A percentile compares a stretch with the other conserved stretches of the same genome.
Conservation (phyloP, 2,113 vertebrate species). For the Promerops cafer region DNA sequence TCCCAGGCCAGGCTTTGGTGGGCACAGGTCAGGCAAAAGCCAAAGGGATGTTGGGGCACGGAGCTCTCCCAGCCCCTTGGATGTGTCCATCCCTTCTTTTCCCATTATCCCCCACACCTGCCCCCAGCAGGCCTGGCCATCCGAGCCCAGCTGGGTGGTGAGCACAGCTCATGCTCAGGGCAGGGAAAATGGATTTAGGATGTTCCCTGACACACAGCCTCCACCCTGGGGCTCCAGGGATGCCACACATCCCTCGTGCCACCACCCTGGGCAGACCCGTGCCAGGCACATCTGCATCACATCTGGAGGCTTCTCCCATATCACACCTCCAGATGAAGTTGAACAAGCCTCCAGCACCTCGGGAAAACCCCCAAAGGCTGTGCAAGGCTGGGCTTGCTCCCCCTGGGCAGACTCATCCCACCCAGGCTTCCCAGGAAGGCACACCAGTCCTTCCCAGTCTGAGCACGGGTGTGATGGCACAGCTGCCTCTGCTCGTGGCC, state of each 20-base stretch:
- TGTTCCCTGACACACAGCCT: background rate
- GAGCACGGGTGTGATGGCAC: background rate
- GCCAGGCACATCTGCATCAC: background rate
- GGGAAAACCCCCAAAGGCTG: background rate
- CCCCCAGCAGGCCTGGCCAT: background rate
- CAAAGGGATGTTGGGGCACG: background rate
- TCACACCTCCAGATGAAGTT: background rate
- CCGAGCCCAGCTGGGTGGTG: background rate
- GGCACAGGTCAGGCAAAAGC: background rate
- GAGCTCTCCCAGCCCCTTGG: background rate
- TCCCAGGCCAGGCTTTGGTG: background rate
- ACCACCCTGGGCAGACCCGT: rapidly evolving
- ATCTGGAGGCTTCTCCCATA: rapidly evolving
- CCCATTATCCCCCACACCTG: rapidly evolving
- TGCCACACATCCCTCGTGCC: background rate
- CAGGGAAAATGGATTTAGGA: rapidly evolving
- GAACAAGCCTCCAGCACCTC: background rate
- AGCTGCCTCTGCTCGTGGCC: background rate
- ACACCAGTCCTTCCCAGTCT: background rate
- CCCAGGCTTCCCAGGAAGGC: background rate
- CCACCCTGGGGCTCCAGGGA: background rate
- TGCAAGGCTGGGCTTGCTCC: background rate
- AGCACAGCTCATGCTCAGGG: background rate
- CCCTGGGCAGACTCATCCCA: background rate
- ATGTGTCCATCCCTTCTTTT: background rate